These are phyloP conservation scores for Climacteris rufus DNA, from an alignment of 2,113 vertebrate genomes.

Conservation along the genomic window DNA sequence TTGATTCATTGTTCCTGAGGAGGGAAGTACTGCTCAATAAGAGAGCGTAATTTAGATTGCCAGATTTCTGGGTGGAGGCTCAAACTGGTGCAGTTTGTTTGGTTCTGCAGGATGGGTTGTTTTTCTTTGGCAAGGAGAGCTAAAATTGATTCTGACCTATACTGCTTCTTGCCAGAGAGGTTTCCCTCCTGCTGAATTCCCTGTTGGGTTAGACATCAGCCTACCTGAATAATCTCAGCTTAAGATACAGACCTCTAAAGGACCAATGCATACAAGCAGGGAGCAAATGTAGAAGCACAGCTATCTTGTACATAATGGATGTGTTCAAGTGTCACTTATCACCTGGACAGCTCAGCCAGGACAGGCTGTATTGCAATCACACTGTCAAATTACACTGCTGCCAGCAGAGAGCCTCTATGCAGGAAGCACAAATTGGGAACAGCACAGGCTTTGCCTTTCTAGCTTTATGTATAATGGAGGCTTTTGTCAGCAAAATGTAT, in stretches of 20 bases:
- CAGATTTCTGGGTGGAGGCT: conserved; percentile 57
- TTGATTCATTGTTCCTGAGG: conserved; percentile 57
- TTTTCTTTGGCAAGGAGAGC: neutral
- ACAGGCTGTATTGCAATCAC: neutral
- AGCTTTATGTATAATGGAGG: neutral
- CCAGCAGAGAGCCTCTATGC: neutral
- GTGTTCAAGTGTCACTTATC: neutral
- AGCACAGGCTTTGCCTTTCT: neutral
- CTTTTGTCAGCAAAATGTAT: neutral
- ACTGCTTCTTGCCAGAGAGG: neutral
- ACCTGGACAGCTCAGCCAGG: neutral
- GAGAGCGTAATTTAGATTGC: conserved; percentile 32
- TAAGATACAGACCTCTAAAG: neutral
- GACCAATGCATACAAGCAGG: neutral
- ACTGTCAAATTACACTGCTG: neutral
- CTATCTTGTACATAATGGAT: rapidly evolving
- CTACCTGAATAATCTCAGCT: neutral
- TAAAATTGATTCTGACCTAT: neutral
- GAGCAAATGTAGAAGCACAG: neutral
- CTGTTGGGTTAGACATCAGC: neutral
- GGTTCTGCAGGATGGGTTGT: neutral
- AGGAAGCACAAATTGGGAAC: neutral
- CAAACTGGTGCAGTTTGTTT: conserved; percentile 17
- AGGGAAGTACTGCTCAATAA: conserved; percentile 60
- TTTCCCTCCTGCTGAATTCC: neutral